A percentile compares a stretch with the other conserved stretches of the same genome.
Evolutionary conservation across 2,888 invertebrate genomes (phyloP).

Genomic region (Acholoe squamosa): DNA sequence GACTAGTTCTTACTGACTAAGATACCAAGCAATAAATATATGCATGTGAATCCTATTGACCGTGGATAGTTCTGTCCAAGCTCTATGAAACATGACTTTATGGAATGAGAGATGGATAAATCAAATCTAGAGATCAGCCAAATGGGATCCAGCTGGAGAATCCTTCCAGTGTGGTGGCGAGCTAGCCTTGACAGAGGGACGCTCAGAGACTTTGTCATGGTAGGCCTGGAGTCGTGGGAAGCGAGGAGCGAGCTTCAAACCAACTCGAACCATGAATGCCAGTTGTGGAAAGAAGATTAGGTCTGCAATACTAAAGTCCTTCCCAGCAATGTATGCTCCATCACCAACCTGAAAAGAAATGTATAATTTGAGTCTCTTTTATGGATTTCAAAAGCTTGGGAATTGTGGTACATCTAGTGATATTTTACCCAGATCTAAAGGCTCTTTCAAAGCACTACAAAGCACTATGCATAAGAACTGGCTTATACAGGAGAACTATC

Average conservation of each 20-base stretch:
- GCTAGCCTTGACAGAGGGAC: constrained; percentile 71
- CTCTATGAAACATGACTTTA: too few relatives aligned
- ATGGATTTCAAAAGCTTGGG: too few relatives aligned
- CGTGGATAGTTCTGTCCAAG: too few relatives aligned
- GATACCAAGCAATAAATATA: too few relatives aligned
- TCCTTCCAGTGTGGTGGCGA: constrained; percentile 78
- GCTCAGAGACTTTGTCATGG: constrained; percentile 69
- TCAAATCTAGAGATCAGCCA: not conserved
- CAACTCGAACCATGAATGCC: constrained; percentile 71
- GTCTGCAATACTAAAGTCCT: constrained; percentile 71
- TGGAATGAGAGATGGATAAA: not conserved
- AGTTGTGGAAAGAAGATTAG: constrained; percentile 70
- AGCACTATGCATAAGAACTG: too few relatives aligned
- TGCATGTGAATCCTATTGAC: too few relatives aligned
- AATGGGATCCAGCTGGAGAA: not conserved
- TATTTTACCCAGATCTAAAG: too few relatives aligned
- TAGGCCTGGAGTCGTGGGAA: constrained; percentile 71
- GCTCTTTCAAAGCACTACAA: too few relatives aligned
- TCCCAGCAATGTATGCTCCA: constrained; percentile 65
- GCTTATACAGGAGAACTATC: too few relatives aligned
- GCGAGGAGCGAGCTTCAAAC: constrained; percentile 66
- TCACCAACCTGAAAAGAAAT: constrained; percentile 53
- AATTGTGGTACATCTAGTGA: too few relatives aligned
- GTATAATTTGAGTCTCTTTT: too few relatives aligned
- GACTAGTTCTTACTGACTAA: too few relatives aligned